Conservation (phyloP, 1,140 invertebrate genomes). For the Eupristina koningsbergeri region DNA sequence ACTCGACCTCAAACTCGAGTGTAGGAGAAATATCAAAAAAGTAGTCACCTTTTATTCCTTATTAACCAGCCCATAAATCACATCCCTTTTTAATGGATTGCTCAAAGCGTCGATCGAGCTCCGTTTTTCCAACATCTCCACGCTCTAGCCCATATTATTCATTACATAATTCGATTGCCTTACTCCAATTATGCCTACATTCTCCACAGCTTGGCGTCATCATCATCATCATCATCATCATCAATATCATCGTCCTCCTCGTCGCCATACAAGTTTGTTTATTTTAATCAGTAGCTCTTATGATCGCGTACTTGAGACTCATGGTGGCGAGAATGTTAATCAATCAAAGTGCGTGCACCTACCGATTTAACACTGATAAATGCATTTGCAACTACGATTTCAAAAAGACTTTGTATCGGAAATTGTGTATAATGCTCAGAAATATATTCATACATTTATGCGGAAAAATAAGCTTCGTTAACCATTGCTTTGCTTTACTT, state of each 20-base stretch:
- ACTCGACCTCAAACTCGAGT: not conserved
- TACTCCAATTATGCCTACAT: not conserved
- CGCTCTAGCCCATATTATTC: too few relatives aligned
- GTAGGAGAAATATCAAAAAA: not conserved
- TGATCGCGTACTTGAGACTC: not conserved
- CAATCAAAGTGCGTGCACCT: not conserved
- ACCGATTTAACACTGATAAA: not conserved
- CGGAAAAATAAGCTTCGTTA: too few relatives aligned
- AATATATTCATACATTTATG: not conserved
- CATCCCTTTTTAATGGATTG: not conserved
- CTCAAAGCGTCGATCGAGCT: not conserved
- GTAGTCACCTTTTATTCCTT: too few relatives aligned
- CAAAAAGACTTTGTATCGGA: conserved; percentile 15
- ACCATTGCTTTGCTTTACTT: too few relatives aligned
- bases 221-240: too few relatives aligned
- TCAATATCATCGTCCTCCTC: too few relatives aligned
- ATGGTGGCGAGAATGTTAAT: not conserved
- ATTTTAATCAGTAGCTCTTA: not conserved
- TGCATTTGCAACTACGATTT: not conserved
- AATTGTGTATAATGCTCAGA: too few relatives aligned
- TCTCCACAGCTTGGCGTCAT: not conserved
- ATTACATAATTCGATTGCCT: too few relatives aligned
- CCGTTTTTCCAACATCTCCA: too few relatives aligned
- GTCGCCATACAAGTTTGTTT: not conserved
- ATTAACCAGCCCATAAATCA: not conserved